A percentile compares a stretch with the other conserved stretches of the same genome.
These are phyloP conservation scores for Brachyhypopomus occidentalis DNA, from an alignment of 2,113 vertebrate genomes.

Conservation along the genomic window DNA sequence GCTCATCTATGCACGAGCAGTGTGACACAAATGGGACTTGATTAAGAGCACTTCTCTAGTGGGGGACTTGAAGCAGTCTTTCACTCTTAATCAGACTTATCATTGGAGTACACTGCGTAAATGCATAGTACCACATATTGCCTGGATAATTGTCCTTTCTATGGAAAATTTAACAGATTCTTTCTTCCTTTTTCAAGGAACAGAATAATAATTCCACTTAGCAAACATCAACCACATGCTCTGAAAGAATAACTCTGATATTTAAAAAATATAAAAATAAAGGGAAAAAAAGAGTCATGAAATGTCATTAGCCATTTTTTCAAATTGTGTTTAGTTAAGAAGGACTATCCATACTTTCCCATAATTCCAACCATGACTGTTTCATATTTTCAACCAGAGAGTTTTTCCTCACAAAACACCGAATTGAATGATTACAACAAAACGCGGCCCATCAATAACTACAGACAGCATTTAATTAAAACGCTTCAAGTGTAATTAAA, in stretches of 20 bases:
- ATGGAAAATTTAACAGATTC: neutral
- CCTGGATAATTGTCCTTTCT: neutral
- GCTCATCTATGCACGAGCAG: neutral
- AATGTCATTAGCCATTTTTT: neutral
- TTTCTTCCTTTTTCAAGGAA: neutral
- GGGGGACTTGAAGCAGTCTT: slow-evolving; percentile 1
- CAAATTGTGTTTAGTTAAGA: slow-evolving; percentile 23
- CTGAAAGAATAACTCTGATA: neutral
- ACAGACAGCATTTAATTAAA: slow-evolving; percentile 28
- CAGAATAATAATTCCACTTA: neutral
- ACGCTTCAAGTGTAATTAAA: slow-evolving; percentile 29
- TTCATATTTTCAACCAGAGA: too few species aligned
- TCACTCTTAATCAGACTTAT: slow-evolving; percentile 28
- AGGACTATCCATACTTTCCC: slow-evolving; percentile 9
- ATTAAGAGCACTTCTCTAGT: slow-evolving; percentile 16
- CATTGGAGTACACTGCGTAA: slow-evolving; percentile 3
- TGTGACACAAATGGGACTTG: slow-evolving; percentile 26
- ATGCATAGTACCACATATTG: slow-evolving; percentile 6
- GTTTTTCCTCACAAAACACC: slow-evolving; percentile 11
- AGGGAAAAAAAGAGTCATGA: neutral
- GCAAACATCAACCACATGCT: neutral
- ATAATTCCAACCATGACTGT: slow-evolving; percentile 18
- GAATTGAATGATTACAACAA: slow-evolving; percentile 12
- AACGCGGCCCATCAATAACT: neutral
- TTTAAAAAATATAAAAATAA: neutral